Evolutionary conservation across 2,797 vertebrate species (phyloP), one percentile per base, ranked within the genome.

Genomic region (Danio choprae): DNA sequence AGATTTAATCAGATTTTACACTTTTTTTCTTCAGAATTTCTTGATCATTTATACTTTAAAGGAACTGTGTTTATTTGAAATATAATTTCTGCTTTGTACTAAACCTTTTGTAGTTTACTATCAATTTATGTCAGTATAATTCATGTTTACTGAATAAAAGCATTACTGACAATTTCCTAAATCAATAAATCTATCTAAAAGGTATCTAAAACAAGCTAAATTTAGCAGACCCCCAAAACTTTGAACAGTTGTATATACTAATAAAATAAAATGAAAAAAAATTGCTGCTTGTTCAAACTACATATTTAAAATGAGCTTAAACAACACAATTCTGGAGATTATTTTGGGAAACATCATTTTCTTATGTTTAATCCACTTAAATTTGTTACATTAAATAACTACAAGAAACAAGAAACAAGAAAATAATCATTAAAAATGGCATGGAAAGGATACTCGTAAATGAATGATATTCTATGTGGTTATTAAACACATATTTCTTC

Each of bases 401-500:
- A 41, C 10, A 18, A 53, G n/a, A 36, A 41, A 55, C 29, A 4
- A 15, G 41, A 53, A n/a, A 41, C 9, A 43, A 71, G 2, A 16
- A 22, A n/a, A n/a, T n/a, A n/a, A n/a, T n/a, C n/a, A n/a, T n/a
- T n/a, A n/a, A n/a, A n/a, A n/a, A n/a, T n/a, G 59, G 64, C 20
- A 38, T 69, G 53, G 16, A 43, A 63, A 36, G 43, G 5, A 51
- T 8, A 29, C 8, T 51, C 51, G 16, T 3, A 40, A 78, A 71
- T 79, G 4, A 55, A 70, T 51, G 7, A 41, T 1, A 15, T 44
- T 15, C 56, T 6, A 13, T 51, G 58, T 79, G 48, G 38, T 79
- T 72, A 44, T 72, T 20, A 72, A 62, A 72, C 77, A 48, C 75
- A 65, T 43, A 50, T 77, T 15, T 67, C 53, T 62, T 69, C 6